These are phyloP conservation scores for Alligator mississippiensis DNA, from an alignment of 2,113 vertebrate genomes.

Conservation along the genomic window DNA sequence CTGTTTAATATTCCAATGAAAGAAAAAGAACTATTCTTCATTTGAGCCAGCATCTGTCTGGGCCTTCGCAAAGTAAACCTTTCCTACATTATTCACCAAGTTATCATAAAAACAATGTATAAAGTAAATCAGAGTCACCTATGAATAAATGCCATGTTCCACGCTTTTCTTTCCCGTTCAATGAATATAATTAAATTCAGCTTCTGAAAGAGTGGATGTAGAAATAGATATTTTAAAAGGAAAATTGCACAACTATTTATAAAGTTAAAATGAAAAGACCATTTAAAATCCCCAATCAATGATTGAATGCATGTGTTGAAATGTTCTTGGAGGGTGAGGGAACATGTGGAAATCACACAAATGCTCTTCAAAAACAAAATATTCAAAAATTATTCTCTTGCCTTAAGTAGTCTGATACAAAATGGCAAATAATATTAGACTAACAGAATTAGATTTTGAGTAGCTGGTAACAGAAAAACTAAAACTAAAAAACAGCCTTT, in stretches of 20 bases:
- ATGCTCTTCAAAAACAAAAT: conserved; percentile 17
- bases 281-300: background rate
- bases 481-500: background rate
- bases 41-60: background rate
- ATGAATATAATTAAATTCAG: conserved; percentile 53
- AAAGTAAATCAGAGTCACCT: conserved; percentile 27
- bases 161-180: conserved; percentile 29
- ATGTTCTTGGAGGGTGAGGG: background rate
- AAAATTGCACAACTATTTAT: conserved; percentile 32
- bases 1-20: conserved; percentile 20
- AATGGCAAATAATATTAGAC: conserved; percentile 28
- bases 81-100: conserved; percentile 47
- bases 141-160: background rate
- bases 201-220: conserved; percentile 20
- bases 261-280: conserved; percentile 39
- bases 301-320: conserved; percentile 20
- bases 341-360: background rate
- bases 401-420: conserved; percentile 26
- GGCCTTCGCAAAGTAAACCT: conserved; percentile 11
- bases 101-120: conserved; percentile 56
- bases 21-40: background rate
- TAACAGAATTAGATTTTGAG: background rate
- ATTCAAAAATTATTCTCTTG: conserved; percentile 19
- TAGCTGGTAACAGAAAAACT: background rate
- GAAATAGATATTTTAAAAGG: conserved; percentile 43